Evolutionary conservation across 1,140 invertebrate species (phyloP).

Genomic region (Drosophila busckii): DNA sequence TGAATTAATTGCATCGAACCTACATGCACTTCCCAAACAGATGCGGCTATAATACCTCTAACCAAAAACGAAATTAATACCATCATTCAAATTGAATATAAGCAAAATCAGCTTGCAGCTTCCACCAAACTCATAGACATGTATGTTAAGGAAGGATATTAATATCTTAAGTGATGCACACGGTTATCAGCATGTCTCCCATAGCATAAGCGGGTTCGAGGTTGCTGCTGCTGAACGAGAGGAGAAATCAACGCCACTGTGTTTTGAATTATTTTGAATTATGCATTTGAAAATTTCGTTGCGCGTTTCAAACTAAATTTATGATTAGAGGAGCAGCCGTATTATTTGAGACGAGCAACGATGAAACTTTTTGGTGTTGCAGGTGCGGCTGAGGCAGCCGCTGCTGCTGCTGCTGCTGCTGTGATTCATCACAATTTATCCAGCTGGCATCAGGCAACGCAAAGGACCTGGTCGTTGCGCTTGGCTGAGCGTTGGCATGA

Average conservation of each 20-base stretch:
- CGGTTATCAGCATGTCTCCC: too few species aligned
- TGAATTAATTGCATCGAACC: too few species aligned
- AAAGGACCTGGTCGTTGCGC: constrained; percentile 2
- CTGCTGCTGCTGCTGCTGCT: constrained; percentile 43
- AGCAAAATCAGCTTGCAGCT: too few species aligned
- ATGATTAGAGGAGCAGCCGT: constrained; percentile 61
- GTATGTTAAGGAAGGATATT: too few species aligned
- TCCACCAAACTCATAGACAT: too few species aligned
- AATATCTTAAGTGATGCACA: too few species aligned
- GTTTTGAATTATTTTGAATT: constrained; percentile 74
- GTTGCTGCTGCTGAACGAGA: constrained; percentile 1
- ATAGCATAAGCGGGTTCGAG: too few species aligned
- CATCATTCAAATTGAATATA: too few species aligned
- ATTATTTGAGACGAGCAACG: constrained; percentile 55
- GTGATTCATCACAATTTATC: constrained; percentile 77
- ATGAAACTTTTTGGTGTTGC: constrained; percentile 32
- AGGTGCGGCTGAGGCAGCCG: constrained; percentile 25
- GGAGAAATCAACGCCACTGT: constrained; percentile 30
- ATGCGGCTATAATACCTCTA: too few species aligned
- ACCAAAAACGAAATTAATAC: too few species aligned
- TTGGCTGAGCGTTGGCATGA: constrained; percentile 18
- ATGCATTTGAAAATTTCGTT: constrained; percentile 63
- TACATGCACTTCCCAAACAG: too few species aligned
- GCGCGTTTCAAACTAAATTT: constrained; percentile 63
- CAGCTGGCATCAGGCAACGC: constrained; percentile 19